Evolutionary conservation across 1,140 invertebrate species (phyloP).

Genomic region (Dendrolimus punctatus): DNA sequence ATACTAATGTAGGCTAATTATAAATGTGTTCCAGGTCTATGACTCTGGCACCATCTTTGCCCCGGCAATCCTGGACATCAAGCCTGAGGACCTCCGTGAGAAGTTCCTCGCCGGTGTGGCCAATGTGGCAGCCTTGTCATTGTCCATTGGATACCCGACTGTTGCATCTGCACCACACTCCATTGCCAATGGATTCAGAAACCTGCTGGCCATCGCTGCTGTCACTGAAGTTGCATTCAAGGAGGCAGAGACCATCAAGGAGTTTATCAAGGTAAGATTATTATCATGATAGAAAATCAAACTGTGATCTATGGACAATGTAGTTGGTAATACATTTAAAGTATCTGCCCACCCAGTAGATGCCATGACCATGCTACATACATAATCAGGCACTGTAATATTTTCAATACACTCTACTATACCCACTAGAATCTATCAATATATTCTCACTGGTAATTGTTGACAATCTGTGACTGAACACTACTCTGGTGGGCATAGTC

Average conservation of each 20-base stretch:
- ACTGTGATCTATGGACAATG: no score
- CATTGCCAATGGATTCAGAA: constrained; percentile 98
- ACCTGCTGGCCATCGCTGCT: constrained; percentile 95
- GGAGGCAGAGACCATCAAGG: constrained; percentile 94
- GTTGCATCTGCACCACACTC: constrained; percentile 97
- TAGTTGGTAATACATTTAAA: no score
- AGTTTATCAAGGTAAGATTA: constrained; percentile 82
- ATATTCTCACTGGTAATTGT: no score
- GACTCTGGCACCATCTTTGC: constrained; percentile 98
- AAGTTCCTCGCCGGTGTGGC: constrained; percentile 95
- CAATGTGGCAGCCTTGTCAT: constrained; percentile 95
- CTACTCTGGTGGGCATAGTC: no score
- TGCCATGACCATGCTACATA: no score
- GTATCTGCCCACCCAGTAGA: no score
- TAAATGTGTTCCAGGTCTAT: constrained; percentile 79
- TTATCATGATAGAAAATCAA: no score
- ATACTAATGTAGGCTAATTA: neutral
- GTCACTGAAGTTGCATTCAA: constrained; percentile 96
- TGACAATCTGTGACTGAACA: no score
- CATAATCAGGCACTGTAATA: no score
- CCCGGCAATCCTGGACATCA: constrained; percentile 97
- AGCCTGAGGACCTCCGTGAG: constrained; percentile 92
- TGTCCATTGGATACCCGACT: constrained; percentile 96
- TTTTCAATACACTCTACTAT: no score
- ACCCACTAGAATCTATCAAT: no score